Percentiles rank a stretch among this genome's conserved stretches.
phyloP scores from a whole-genome alignment of 1,140 invertebrate species.

The Sipha flava region DNA sequence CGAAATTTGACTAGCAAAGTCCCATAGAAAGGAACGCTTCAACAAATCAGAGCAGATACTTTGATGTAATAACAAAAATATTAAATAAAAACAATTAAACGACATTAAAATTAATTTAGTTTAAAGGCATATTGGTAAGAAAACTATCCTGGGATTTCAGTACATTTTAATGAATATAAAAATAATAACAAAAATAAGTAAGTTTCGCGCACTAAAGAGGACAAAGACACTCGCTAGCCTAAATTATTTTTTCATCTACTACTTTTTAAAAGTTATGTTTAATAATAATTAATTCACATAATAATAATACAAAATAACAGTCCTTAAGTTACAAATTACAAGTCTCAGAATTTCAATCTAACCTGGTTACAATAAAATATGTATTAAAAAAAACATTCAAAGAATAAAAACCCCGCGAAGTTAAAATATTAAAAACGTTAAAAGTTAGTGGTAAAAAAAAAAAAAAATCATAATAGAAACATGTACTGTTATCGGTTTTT shows the following conservation, averaged over 20 bases:
- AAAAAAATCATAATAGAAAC: constrained; percentile 15
- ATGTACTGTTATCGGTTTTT: not conserved
- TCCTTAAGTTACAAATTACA: constrained; percentile 33
- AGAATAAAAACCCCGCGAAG: constrained; percentile 29
- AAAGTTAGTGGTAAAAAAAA: constrained; percentile 28
- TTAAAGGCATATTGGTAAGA: constrained; percentile 30
- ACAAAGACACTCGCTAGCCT: constrained; percentile 30
- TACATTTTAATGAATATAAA: constrained; percentile 30
- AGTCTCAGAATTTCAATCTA: constrained; percentile 33
- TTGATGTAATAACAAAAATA: constrained; percentile 31
- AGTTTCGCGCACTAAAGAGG: constrained; percentile 28
- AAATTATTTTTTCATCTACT: constrained; percentile 12
- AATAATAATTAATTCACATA: constrained; percentile 33
- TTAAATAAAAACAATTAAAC: constrained; percentile 32
- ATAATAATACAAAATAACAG: constrained; percentile 33
- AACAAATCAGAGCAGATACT: constrained; percentile 33
- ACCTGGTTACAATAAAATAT: constrained; percentile 33
- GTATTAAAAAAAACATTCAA: constrained; percentile 30
- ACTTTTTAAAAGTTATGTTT: constrained; percentile 31
- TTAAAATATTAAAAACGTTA: constrained; percentile 32
- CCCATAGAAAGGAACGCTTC: constrained; percentile 24
- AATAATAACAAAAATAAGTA: constrained; percentile 33
- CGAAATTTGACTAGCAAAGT: constrained; percentile 32
- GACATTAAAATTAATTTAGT: constrained; percentile 30
- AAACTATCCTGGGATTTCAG: constrained; percentile 28